Conservation (phyloP, 2,797 vertebrate species). For the Protosalanx chinensis region DNA sequence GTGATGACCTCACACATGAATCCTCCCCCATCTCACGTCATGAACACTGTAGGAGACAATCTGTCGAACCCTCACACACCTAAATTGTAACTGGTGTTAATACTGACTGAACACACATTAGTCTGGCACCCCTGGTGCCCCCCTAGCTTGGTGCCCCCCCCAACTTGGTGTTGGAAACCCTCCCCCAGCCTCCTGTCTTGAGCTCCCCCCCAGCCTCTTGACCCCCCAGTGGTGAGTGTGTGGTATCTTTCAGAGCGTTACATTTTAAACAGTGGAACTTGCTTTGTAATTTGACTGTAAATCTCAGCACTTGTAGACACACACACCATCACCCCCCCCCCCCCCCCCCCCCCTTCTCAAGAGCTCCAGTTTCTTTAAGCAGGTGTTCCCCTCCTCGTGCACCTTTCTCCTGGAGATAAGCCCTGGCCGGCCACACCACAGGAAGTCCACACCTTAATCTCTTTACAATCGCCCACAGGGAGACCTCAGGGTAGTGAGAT, state of each 20-base stretch:
- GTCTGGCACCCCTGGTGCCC: constrained; percentile 42
- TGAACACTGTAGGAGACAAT: no score
- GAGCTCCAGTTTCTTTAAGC: constrained; percentile 34
- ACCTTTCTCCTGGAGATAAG: constrained; percentile 62
- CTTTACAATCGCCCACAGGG: constrained; percentile 71
- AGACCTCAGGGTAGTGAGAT: constrained; percentile 52
- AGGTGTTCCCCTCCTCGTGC: constrained; percentile 49
- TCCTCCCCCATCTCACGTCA: no score
- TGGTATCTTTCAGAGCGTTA: not conserved
- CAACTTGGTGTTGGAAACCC: no score
- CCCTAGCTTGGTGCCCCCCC: constrained; percentile 57
- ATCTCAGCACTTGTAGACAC: not conserved
- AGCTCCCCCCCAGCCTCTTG: no score
- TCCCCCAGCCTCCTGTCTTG: no score
- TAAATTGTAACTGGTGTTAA: constrained; percentile 36
- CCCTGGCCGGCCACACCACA: constrained; percentile 50
- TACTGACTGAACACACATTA: constrained; percentile 66
- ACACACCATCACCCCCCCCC: constrained; percentile 11
- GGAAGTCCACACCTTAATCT: constrained; percentile 72
- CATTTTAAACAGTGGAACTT: not conserved
- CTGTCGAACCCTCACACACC: no score
- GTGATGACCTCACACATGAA: no score
- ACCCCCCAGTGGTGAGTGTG: not conserved
- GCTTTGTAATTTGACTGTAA: not conserved
- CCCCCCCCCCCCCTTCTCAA: not conserved